Evolutionary conservation across 2,113 vertebrate genomes (phyloP).

Genomic region (Tetrao urogallus): DNA sequence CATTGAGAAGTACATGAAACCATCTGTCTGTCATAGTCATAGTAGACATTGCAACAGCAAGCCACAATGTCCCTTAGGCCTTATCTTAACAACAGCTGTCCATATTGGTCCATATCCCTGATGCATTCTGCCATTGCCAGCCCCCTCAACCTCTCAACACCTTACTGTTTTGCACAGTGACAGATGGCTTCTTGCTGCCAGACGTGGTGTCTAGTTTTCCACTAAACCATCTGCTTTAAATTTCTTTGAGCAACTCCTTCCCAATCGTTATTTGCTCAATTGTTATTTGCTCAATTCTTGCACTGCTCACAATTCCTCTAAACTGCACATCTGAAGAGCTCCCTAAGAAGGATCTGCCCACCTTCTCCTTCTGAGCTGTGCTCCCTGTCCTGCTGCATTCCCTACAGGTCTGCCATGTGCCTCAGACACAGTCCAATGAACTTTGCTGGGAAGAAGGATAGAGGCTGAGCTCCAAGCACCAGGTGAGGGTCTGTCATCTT

Average conservation of each 20-base stretch:
- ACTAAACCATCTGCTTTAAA: background rate
- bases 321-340: background rate
- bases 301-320: background rate
- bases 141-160: background rate
- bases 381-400: background rate
- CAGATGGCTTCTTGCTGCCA: background rate
- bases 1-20: background rate
- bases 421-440: background rate
- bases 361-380: background rate
- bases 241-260: background rate
- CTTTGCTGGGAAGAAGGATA: background rate
- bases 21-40: background rate
- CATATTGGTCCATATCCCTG: background rate
- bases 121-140: background rate
- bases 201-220: background rate
- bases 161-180: background rate
- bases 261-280: background rate
- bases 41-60: background rate
- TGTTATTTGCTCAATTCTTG: background rate
- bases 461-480: background rate
- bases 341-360: background rate
- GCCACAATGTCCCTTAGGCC: background rate
- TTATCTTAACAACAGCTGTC: background rate
- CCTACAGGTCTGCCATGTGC: rapidly evolving
- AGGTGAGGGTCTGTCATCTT: background rate